Evolutionary conservation across 2,888 invertebrate genomes (phyloP).

Genomic region (Scrobipalpa atriplicella): DNA sequence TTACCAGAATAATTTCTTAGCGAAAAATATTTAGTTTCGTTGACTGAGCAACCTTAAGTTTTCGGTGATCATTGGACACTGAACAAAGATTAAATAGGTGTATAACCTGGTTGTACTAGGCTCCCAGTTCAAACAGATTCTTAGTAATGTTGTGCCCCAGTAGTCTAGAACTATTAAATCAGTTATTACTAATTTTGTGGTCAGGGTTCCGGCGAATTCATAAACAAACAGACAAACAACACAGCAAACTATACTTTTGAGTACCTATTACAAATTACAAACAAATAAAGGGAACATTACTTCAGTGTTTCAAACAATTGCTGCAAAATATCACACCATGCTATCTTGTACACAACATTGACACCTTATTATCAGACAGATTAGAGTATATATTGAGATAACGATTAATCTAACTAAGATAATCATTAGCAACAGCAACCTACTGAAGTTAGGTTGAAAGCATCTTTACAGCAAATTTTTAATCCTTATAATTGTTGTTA

Average conservation of each 20-base stretch:
- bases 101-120: background rate
- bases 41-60: too few relatives aligned
- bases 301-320: background rate
- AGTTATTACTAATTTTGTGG: conserved; percentile 1
- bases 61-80: too few relatives aligned
- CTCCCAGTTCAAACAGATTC: background rate
- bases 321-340: conserved; percentile 9
- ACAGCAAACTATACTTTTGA: background rate
- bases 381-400: background rate
- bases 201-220: conserved; percentile 6
- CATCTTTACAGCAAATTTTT: background rate
- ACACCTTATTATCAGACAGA: conserved; percentile 7
- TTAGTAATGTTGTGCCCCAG: background rate
- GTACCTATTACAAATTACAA: conserved; percentile 1
- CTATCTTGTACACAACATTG: conserved; percentile 1
- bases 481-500: background rate
- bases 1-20: too few relatives aligned
- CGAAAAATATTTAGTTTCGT: too few relatives aligned
- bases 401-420: background rate
- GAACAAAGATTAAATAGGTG: too few relatives aligned
- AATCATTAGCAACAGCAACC: background rate
- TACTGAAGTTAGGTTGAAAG: background rate
- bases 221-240: background rate
- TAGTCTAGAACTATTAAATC: background rate
- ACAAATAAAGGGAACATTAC: background rate